Conservation (phyloP, 2,113 vertebrate genomes). For the Trogon surrucura region DNA sequence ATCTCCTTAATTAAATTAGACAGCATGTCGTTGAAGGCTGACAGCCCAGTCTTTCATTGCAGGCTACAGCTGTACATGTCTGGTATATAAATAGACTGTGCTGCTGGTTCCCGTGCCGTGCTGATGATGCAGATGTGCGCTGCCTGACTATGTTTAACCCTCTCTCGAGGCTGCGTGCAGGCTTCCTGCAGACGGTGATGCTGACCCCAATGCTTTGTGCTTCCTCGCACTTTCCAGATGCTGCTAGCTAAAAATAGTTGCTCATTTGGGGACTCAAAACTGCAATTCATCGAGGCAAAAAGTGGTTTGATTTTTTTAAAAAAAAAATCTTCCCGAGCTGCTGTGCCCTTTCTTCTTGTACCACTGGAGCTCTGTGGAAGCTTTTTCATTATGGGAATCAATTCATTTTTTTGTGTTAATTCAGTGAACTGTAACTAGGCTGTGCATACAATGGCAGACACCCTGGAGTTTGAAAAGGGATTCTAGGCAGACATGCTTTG, state of each 20-base stretch:
- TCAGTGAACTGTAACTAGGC: constrained; percentile 25
- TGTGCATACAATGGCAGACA: background rate
- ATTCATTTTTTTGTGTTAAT: background rate
- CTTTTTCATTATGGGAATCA: constrained; percentile 3
- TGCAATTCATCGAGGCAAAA: background rate
- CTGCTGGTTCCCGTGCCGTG: constrained; percentile 13
- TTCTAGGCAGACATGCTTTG: background rate
- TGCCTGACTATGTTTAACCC: background rate
- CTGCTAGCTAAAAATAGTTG: background rate
- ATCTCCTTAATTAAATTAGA: background rate
- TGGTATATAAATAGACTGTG: constrained; percentile 56
- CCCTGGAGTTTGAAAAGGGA: background rate
- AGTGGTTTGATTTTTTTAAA: background rate
- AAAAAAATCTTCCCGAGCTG: background rate
- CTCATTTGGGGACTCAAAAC: background rate
- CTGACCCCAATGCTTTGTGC: background rate
- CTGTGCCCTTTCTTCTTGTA: background rate
- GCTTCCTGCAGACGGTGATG: background rate
- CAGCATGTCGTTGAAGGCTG: background rate
- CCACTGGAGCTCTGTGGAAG: background rate
- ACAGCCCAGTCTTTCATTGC: background rate
- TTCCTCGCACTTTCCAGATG: background rate
- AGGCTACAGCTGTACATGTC: background rate
- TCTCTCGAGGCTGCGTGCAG: background rate
- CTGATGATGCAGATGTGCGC: constrained; percentile 41